Evolutionary conservation across 2,113 vertebrate species (phyloP).

Genomic region (Oryzias javanicus): DNA sequence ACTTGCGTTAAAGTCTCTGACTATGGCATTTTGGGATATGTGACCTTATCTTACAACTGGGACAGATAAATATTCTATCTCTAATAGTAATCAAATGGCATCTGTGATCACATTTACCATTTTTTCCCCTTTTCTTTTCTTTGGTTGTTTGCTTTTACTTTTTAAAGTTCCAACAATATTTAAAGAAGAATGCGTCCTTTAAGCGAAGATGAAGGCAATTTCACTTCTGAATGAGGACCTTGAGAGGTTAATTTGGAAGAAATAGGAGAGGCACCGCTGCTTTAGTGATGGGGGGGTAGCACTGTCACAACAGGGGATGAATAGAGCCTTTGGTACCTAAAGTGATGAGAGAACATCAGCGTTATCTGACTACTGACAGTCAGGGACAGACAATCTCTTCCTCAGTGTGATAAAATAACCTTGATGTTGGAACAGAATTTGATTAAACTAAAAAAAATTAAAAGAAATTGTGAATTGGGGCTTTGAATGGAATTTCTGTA

Average conservation of each 20-base stretch:
- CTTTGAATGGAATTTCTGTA: slow-evolving; percentile 66
- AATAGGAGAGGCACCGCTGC: slow-evolving; percentile 23
- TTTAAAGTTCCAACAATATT: no score
- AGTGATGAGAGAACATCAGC: slow-evolving; percentile 38
- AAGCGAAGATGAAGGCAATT: slow-evolving; percentile 53
- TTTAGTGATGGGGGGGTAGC: slow-evolving; percentile 14
- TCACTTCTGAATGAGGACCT: slow-evolving; percentile 47
- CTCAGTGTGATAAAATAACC: slow-evolving; percentile 55
- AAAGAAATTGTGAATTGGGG: slow-evolving; percentile 18
- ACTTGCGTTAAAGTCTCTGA: no score
- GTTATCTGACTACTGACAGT: slow-evolving; percentile 35
- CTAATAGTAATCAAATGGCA: no score
- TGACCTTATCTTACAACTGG: no score
- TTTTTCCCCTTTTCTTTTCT: no score
- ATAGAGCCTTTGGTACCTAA: slow-evolving; percentile 13
- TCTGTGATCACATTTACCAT: no score
- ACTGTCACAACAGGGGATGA: slow-evolving; percentile 21
- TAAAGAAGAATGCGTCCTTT: slow-evolving; percentile 15
- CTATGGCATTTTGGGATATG: no score
- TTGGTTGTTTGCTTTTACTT: no score
- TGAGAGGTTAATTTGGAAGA: slow-evolving; percentile 61
- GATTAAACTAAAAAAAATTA: slow-evolving; percentile 37
- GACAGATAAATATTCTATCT: no score
- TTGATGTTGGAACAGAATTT: slow-evolving; percentile 50
- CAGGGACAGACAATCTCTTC: slow-evolving; percentile 50